phyloP scores from a whole-genome alignment of 92 coral and sea anemone species.

The Zoanthus sansibaricus region DNA sequence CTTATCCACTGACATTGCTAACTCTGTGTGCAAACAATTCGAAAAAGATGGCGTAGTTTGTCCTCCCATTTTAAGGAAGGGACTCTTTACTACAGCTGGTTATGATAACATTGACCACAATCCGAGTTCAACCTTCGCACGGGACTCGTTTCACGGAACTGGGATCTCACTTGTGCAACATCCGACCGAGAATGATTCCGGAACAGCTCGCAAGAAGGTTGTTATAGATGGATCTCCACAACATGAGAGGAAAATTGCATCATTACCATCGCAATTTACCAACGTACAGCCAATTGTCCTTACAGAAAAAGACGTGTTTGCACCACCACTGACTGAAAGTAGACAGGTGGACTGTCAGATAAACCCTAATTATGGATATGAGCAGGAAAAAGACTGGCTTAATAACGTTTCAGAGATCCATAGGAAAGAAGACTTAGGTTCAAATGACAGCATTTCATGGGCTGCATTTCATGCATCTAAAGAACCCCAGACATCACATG shows the following conservation, averaged over 20 bases:
- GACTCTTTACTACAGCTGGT: no score
- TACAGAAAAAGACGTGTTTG: background rate
- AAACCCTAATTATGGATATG: background rate
- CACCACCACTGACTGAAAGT: background rate
- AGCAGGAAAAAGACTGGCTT: background rate
- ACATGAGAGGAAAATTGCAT: background rate
- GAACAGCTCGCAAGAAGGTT: background rate
- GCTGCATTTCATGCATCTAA: constrained; percentile 23
- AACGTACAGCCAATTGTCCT: background rate
- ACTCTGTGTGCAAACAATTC: no score
- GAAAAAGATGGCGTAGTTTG: no score
- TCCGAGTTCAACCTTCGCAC: no score
- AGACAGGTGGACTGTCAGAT: no score
- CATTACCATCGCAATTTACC: background rate
- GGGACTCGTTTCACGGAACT: no score
- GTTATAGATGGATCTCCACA: background rate
- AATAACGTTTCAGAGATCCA: background rate
- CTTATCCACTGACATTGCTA: no score
- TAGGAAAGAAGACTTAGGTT: background rate
- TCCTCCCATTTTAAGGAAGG: no score
- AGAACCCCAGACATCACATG: background rate
- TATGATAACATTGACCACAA: no score
- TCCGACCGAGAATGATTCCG: no score
- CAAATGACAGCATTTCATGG: background rate
- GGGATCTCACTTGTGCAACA: no score